Evolutionary conservation across 64 coral and sea anemone species (phyloP).

Genomic region (Acropora tenuis): DNA sequence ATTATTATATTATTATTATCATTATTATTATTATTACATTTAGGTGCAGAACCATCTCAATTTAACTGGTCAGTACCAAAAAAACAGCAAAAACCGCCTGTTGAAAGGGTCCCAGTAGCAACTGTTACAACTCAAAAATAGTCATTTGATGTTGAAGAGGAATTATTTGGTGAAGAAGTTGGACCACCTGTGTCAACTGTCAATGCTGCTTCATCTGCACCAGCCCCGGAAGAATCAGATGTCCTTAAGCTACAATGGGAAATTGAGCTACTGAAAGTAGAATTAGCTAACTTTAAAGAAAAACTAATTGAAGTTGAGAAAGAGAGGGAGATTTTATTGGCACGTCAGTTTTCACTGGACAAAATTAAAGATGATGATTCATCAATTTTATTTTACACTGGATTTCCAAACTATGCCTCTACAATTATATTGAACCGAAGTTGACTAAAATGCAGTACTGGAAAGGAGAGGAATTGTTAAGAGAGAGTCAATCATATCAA

Average conservation of each 20-base stretch:
- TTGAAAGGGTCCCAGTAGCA: conserved; percentile 2
- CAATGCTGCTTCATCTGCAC: conserved; percentile 17
- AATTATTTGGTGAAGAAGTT: background rate
- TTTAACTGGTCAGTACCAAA: background rate
- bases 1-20: too few relatives aligned
- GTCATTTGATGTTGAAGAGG: too few relatives aligned
- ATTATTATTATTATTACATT: too few relatives aligned
- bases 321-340: background rate
- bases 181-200: conserved; percentile 10
- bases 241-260: background rate
- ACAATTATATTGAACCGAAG: too few relatives aligned
- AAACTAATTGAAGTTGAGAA: background rate
- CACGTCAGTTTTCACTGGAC: background rate
- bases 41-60: too few relatives aligned
- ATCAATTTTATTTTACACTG: too few relatives aligned
- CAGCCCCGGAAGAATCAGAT: conserved; percentile 12
- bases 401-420: too few relatives aligned
- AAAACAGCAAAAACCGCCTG: background rate
- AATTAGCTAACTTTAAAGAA: background rate
- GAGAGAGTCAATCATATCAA: too few relatives aligned
- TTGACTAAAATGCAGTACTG: too few relatives aligned
- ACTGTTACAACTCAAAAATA: too few relatives aligned
- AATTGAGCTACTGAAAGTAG: background rate
- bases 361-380: too few relatives aligned
- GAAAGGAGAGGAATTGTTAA: too few relatives aligned